Base-by-base conservation (phyloP, 2,888 invertebrate species). In the Xestia sexstrigata region DNA sequence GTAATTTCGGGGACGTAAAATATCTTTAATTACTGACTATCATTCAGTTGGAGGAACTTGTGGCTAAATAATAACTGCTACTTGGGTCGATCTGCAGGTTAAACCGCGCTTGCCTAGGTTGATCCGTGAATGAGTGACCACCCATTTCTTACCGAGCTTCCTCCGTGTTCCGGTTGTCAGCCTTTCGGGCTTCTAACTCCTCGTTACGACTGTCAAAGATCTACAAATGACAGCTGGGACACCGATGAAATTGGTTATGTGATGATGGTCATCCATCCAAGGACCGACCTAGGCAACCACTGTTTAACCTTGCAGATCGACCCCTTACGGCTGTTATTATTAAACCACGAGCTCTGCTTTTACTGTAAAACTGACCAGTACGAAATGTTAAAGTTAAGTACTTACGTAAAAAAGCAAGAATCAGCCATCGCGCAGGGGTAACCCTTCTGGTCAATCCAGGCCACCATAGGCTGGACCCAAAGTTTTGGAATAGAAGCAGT, bases 391-490 rank as follows among this genome's bases (percentile, higher is more conserved):
- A 35, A 47, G 11, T 17, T 20, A 20, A 47, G 15, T 23, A 95
- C 97, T 96, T 92, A 97, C 97, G 92, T 88, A 17, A 87, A 87
- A 65, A 91, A 92, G 87, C 98, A 98, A 30, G 95, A 92, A 84
- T 97, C 97, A 23, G 97, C 95, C 96, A 97, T 97, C 1, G 97
- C 94, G 90, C 98, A 98, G 15, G 97, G 94, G 30, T 82, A 0
- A 93, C 94, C 6, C 93, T 83, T 1, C 93, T 85, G 55, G 84
- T 97, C 97, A 13, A 90, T 77, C 94, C 97, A 97, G 70, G 97
- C 95, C 1, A 97, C 91, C 93, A 98, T 97, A 2, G 98, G 98
- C 0, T 97, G 89, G 0, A 97, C 97, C 98, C 98, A 98, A 60
- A 97, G 92, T 0, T 97, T 97, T 17, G 97, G 97, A 87, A 97